Evolutionary conservation across 2,113 vertebrate genomes (phyloP).

Genomic region (Colistium nudipinnis): DNA sequence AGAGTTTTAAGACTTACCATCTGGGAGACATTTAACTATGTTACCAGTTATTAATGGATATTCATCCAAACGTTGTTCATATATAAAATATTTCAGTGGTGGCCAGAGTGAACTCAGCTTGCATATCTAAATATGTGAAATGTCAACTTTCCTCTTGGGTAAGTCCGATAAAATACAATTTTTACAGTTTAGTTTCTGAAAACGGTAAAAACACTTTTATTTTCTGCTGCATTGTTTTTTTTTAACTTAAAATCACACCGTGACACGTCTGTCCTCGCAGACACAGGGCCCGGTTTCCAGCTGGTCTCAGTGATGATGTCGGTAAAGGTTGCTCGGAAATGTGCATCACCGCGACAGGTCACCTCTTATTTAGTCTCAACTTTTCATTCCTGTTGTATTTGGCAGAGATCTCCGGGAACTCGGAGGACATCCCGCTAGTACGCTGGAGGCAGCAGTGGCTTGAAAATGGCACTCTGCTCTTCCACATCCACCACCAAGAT

Average conservation of each 20-base stretch:
- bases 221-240: too few species aligned
- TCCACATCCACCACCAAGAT: constrained; percentile 98
- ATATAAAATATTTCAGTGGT: not conserved
- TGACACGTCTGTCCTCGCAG: not conserved
- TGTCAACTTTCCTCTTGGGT: too few species aligned
- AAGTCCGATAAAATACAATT: too few species aligned
- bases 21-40: not conserved
- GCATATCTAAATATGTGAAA: too few species aligned
- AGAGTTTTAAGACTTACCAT: not conserved
- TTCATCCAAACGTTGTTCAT: not conserved
- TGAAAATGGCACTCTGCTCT: constrained; percentile 96
- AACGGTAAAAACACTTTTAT: too few species aligned
- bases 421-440: constrained; percentile 95
- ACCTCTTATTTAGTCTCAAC: not conserved
- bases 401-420: constrained; percentile 96
- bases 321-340: not conserved
- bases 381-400: constrained; percentile 25
- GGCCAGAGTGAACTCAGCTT: too few species aligned
- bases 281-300: not conserved
- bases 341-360: not conserved
- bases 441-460: constrained; percentile 99
- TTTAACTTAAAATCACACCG: not conserved
- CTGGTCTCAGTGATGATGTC: not conserved
- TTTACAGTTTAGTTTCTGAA: too few species aligned
- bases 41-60: not conserved